Conservation (phyloP, 2,113 vertebrate species). For the Oophaga pumilio region DNA sequence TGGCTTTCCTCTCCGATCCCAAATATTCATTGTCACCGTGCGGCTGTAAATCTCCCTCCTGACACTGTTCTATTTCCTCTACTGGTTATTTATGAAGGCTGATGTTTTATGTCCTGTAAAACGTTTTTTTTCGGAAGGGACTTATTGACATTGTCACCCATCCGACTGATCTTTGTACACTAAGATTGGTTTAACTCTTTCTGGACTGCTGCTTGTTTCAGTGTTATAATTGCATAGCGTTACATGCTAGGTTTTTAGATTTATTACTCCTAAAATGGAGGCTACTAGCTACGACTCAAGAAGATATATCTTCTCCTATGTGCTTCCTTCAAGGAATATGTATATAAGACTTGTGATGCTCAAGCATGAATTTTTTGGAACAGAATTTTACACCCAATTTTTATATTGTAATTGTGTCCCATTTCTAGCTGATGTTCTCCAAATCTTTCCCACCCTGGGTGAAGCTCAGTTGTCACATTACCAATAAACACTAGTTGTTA, state of each 20-base stretch:
- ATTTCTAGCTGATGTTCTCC: no score
- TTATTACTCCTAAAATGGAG: background rate
- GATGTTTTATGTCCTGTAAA: conserved; percentile 5
- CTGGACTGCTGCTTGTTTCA: background rate
- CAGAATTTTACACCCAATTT: no score
- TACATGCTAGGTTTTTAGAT: background rate
- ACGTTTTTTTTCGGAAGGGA: background rate
- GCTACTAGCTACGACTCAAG: background rate
- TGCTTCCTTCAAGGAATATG: background rate
- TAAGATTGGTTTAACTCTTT: background rate
- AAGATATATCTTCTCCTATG: background rate
- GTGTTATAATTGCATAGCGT: background rate
- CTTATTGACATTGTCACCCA: background rate
- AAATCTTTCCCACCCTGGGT: background rate
- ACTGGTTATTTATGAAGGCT: conserved; percentile 14
- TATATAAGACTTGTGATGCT: no score
- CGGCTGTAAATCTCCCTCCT: conserved; percentile 25
- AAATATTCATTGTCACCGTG: conserved; percentile 17
- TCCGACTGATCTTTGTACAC: background rate
- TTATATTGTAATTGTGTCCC: no score
- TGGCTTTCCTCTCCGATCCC: background rate
- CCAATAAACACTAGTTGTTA: background rate
- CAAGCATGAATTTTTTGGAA: no score
- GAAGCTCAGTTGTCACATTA: background rate
- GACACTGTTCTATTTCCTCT: background rate